These are phyloP conservation scores for Cyclargus thomasi DNA, from an alignment of 1,140 invertebrate genomes.

Conservation along the genomic window DNA sequence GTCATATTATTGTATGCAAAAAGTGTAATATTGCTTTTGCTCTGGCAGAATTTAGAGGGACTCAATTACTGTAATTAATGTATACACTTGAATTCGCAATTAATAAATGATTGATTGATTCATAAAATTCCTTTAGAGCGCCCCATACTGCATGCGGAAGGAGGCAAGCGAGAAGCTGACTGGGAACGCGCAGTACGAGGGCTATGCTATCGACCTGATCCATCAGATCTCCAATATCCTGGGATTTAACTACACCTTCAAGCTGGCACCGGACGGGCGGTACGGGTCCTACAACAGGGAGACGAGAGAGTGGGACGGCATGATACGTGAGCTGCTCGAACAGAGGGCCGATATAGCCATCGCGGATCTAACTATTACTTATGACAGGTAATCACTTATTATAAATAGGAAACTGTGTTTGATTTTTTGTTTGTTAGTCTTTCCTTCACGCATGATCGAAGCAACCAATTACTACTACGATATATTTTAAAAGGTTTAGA, in stretches of 20 bases:
- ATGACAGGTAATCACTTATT: constrained; percentile 77
- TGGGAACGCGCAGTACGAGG: constrained; percentile 92
- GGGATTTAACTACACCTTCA: constrained; percentile 93
- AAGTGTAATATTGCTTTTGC: too few species aligned
- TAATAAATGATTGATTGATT: not conserved
- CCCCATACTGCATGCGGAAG: constrained; percentile 94
- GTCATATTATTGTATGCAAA: too few species aligned
- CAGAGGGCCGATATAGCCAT: constrained; percentile 94
- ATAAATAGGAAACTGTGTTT: too few species aligned
- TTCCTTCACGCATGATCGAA: too few species aligned
- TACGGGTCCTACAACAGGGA: constrained; percentile 87
- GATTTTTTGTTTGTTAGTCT: too few species aligned
- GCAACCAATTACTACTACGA: too few species aligned
- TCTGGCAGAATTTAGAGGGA: too few species aligned
- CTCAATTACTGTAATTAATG: too few species aligned
- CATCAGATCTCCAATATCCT: constrained; percentile 91
- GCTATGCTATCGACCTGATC: constrained; percentile 91
- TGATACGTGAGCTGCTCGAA: constrained; percentile 93
- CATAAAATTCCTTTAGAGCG: constrained; percentile 78
- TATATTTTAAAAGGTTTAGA: too few species aligned
- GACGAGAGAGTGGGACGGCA: constrained; percentile 94
- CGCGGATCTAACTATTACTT: constrained; percentile 95
- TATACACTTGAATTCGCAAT: too few species aligned
- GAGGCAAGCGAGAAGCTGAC: constrained; percentile 85
- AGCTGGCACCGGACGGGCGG: constrained; percentile 85